Percentiles rank a stretch among this genome's conserved stretches.
Conservation (phyloP, 2,888 invertebrate genomes). For the Nowickia ferox region DNA sequence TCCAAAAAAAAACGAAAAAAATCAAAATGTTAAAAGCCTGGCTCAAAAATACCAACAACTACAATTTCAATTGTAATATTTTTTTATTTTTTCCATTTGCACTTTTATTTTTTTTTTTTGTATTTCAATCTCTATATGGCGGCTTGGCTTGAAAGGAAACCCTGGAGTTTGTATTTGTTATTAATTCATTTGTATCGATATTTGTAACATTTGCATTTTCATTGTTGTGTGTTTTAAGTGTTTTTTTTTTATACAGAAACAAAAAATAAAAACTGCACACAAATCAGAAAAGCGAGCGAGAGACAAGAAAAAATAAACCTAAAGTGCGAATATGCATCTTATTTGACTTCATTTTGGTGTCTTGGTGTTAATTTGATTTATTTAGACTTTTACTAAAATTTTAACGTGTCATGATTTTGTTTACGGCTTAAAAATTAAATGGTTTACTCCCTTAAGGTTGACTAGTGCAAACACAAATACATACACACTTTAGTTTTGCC, state of each 20-base stretch:
- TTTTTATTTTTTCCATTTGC: slow-evolving; percentile 5
- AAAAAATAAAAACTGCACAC: not conserved
- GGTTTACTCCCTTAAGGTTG: slow-evolving; percentile 62
- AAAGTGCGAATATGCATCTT: slow-evolving; percentile 39
- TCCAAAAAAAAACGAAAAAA: not conserved
- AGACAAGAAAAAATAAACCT: not conserved
- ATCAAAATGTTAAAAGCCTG: slow-evolving; percentile 56
- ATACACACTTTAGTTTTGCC: not conserved
- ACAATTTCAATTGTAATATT: slow-evolving; percentile 48
- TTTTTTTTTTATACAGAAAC: slow-evolving; percentile 39
- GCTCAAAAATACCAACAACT: slow-evolving; percentile 41
- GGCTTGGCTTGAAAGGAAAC: slow-evolving; percentile 68
- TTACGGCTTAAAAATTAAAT: slow-evolving; percentile 35
- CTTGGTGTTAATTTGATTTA: slow-evolving; percentile 67
- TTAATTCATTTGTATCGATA: slow-evolving; percentile 72
- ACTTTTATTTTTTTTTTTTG: slow-evolving; percentile 2
- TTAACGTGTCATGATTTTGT: slow-evolving; percentile 43
- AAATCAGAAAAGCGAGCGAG: slow-evolving; percentile 15
- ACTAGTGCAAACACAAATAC: not conserved
- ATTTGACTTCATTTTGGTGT: slow-evolving; percentile 25
- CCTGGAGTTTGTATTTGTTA: slow-evolving; percentile 67
- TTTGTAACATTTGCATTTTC: slow-evolving; percentile 72
- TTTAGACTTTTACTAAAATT: slow-evolving; percentile 62
- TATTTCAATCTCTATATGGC: slow-evolving; percentile 18
- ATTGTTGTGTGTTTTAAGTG: slow-evolving; percentile 54